Evolutionary conservation across 2,797 vertebrate species (phyloP).

Genomic region (Micromesistius poutassou): DNA sequence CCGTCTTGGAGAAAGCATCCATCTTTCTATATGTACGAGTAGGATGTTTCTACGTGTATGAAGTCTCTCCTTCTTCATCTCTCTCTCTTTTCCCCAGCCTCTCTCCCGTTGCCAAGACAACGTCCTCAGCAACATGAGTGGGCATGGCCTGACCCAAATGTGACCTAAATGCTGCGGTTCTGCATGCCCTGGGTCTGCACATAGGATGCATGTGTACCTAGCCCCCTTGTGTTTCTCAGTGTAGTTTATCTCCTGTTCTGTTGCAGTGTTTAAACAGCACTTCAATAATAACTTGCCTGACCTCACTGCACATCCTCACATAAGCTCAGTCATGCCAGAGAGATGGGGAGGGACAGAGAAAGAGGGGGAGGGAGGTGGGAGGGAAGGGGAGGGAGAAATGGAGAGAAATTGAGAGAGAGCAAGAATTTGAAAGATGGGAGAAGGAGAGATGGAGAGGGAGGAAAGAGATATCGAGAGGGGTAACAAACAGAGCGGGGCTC

Average conservation of each 20-base stretch:
- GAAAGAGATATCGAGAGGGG: not conserved
- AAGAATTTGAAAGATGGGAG: no score
- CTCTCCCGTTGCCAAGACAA: slow-evolving; percentile 59
- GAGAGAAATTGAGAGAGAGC: not conserved
- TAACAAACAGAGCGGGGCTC: no score
- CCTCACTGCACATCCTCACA: slow-evolving; percentile 40
- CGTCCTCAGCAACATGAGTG: slow-evolving; percentile 46
- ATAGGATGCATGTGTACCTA: not conserved
- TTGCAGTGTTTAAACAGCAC: not conserved
- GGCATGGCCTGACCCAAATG: slow-evolving; percentile 4
- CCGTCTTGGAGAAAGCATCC: not conserved
- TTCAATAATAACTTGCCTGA: slow-evolving; percentile 14
- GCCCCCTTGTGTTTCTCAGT: not conserved
- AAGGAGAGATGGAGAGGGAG: not conserved
- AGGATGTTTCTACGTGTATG: not conserved
- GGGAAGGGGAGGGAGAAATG: not conserved
- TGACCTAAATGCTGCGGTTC: not conserved
- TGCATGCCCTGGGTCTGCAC: not conserved
- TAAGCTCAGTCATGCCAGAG: slow-evolving; percentile 38
- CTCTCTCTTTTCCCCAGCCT: slow-evolving; percentile 10
- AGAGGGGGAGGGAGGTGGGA: not conserved
- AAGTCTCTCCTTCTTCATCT: not conserved
- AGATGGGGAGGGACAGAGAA: not conserved
- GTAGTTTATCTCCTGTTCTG: not conserved
- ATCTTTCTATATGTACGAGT: not conserved